Evolutionary conservation across 2,113 vertebrate genomes (phyloP), one percentile per base, ranked within the genome.

Genomic region (Grammomys surdaster): DNA sequence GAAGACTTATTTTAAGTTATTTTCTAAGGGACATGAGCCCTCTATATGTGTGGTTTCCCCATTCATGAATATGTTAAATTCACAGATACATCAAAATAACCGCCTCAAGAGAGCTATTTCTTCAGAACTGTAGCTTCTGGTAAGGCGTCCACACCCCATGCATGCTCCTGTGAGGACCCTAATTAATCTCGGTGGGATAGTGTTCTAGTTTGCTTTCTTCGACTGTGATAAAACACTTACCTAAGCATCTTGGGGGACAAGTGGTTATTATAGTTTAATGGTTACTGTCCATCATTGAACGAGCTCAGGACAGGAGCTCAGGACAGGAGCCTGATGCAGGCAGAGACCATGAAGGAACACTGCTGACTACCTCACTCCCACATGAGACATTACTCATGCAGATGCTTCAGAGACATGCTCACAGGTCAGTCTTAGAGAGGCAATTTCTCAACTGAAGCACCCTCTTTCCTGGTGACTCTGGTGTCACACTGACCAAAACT

Each of bases 1-100:
- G 81, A 40, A 17, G 10, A 43, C 40, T 48, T 86, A 20, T 84
- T 67, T 48, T 86, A 12, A 93, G 69, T 54, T 19, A 84, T 76
- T 91, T 95, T 92, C 16, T 54, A 90, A 95, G 36, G 48, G 80
- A 76, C 0, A 46, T 90, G n/a, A 95, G 1, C 31, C 31, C 54
- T 63, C 40, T 28, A 36, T 48, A 17, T 92, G 16, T 54, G 19
- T 60, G n/a, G n/a, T 28, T 46, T 84, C 11, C 11, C 4, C 28
- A 5, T 20, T 51, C 40, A 63, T n/a, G 40, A 63, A 60, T 48
- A 48, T 43, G 46, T 17, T 6, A 43, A 84, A 26, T n/a, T 36
- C 48, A 58, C 20, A 20, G 9, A 48, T 75, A 33, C 4, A 48
- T 84, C 31, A 63, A n/a, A 73, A 85, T n/a, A 24, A 75, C 17